Conservation (phyloP, 2,113 vertebrate genomes). For the Zeus faber region DNA sequence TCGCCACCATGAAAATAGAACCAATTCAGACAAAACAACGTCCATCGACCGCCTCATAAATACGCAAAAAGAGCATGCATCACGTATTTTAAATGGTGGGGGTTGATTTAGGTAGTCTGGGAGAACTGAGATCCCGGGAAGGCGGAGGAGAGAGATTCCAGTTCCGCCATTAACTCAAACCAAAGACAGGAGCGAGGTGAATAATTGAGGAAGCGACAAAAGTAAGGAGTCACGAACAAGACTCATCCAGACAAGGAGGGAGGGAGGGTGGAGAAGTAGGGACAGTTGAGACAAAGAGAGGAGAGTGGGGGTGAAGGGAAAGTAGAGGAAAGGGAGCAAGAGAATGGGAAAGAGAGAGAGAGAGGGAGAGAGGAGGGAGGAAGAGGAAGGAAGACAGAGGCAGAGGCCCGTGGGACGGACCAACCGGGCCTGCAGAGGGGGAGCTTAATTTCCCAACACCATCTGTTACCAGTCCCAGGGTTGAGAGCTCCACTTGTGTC, state of each 20-base stretch:
- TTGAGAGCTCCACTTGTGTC: slow-evolving; percentile 81
- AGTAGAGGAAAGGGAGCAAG: slow-evolving; percentile 21
- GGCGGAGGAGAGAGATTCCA: not conserved
- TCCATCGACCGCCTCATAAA: too few species aligned
- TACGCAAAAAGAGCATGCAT: too few species aligned
- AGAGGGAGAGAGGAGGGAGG: slow-evolving; percentile 1
- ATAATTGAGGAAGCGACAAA: not conserved
- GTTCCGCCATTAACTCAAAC: too few species aligned
- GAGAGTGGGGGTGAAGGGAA: slow-evolving; percentile 41
- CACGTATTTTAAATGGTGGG: too few species aligned
- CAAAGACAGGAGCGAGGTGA: too few species aligned
- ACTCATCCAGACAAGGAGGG: slow-evolving; percentile 21
- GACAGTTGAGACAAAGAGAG: slow-evolving; percentile 3
- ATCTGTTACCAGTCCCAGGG: slow-evolving; percentile 85
- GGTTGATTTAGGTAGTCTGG: too few species aligned
- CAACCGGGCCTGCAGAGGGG: slow-evolving; percentile 74
- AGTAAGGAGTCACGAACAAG: not conserved
- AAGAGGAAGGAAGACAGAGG: slow-evolving; percentile 44
- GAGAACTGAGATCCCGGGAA: not conserved
- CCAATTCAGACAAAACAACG: too few species aligned
- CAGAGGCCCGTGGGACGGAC: slow-evolving; percentile 68
- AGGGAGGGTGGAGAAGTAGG: not conserved
- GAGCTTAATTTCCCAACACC: slow-evolving; percentile 86
- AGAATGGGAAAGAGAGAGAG: slow-evolving; percentile 16
- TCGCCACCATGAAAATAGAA: too few species aligned